These are phyloP conservation scores for Cotesia glomerata DNA, from an alignment of 1,140 invertebrate genomes.

Conservation along the genomic window DNA sequence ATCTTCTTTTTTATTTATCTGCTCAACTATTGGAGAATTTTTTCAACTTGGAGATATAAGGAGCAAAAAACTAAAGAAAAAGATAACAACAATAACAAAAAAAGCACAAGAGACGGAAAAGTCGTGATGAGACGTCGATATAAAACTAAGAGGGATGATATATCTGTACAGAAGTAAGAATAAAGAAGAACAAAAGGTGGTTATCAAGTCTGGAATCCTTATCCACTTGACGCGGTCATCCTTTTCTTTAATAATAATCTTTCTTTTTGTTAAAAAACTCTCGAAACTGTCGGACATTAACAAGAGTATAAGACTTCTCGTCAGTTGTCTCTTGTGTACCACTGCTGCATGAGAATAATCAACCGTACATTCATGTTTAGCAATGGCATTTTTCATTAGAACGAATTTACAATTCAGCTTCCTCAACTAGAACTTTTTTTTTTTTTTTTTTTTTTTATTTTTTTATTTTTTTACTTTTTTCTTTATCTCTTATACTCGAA, in stretches of 20 bases:
- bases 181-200: conserved; percentile 31
- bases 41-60: too few relatives aligned
- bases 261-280: conserved; percentile 5
- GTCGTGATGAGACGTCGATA: neutral
- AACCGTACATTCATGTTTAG: conserved; percentile 12
- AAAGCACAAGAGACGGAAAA: neutral
- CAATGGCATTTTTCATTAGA: conserved; percentile 13
- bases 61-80: too few relatives aligned
- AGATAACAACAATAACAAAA: neutral
- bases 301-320: neutral
- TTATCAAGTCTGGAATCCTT: conserved; percentile 37
- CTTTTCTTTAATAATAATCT: conserved; percentile 23
- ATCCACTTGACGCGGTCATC: conserved; percentile 19
- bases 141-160: neutral
- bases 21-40: too few relatives aligned
- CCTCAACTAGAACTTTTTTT: neutral
- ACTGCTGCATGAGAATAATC: neutral
- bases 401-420: conserved; percentile 4
- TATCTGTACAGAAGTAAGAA: neutral
- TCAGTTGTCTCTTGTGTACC: neutral
- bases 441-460: neutral
- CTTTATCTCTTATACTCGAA: neutral
- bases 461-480: neutral
- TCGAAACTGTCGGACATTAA: neutral
- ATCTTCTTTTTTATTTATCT: too few relatives aligned